Base-by-base conservation (phyloP, 2,113 vertebrate species). In the Phrynocephalus versicolor region DNA sequence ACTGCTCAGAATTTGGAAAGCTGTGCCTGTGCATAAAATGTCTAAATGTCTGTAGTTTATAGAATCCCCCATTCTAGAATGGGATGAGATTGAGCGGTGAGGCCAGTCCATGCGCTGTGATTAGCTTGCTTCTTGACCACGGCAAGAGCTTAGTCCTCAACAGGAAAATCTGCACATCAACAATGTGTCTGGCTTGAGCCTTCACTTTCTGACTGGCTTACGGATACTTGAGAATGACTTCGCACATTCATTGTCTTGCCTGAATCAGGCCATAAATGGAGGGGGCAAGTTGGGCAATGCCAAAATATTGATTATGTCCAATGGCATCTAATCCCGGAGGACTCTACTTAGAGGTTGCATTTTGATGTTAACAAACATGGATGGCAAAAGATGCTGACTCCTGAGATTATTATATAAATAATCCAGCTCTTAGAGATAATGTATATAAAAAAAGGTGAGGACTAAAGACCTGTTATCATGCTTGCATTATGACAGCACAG, bases 401-500 rank as follows among this genome's bases (percentile, higher is more conserved):
- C 51, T 81, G 70, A 23, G 65, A 39, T 71, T 39, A 62, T 71
- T 73, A 45, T 25, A 45, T 74, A 58, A 82, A 71, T 18, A 80
- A 78, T 33, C 30, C 83, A 72, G 37, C 55, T 83, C 51, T 77
- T 77, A 62, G 79, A 89, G 65, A 89, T 51, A 30, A 77, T 0
- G 30, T 13, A 83, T 69, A 90, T 84, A 90, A 92, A 90, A 86
- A 78, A 85, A 94, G 79, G 67, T 58, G 30, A 82, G 84, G 83
- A 67, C 81, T 14, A 62, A 69, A 92, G 82, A 85, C 91, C 12
- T 91, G 67, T 88, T 90, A 33, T 90, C 84, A 78, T 88, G 83
- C 90, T 77, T 90, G 88, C 84, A 77, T 87, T 83, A 86, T n/a
- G 82, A 83, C 13, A 90, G 88, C 33, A 86, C 86, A 86, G 88